A percentile compares a stretch with the other conserved stretches of the same genome.
Conservation (phyloP, 2,888 invertebrate genomes). For the Perithous albicinctus region DNA sequence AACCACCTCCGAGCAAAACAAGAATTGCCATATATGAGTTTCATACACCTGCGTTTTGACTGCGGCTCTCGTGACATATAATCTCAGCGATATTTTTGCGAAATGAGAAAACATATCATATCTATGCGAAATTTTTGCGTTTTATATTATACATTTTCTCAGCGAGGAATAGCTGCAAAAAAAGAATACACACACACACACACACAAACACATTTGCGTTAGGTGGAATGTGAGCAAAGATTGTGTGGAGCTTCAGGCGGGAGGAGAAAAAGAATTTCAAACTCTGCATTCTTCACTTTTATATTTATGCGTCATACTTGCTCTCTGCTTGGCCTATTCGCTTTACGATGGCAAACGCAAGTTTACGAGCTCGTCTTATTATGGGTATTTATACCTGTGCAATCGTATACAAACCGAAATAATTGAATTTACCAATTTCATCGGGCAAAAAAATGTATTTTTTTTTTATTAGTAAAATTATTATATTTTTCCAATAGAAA, state of each 20-base stretch:
- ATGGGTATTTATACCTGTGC: background rate
- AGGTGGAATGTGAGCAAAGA: conserved; percentile 16
- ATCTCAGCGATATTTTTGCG: background rate
- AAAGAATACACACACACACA: background rate
- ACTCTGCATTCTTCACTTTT: conserved; percentile 26
- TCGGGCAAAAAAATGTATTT: too few relatives aligned
- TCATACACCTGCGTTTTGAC: background rate
- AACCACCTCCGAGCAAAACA: background rate
- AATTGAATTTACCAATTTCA: too few relatives aligned
- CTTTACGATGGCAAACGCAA: conserved; percentile 6
- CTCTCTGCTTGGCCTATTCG: background rate
- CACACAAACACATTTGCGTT: background rate
- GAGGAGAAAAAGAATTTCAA: conserved; percentile 8
- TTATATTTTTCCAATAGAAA: too few relatives aligned
- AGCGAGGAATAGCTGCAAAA: too few relatives aligned
- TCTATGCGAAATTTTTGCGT: background rate
- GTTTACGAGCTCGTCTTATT: conserved; percentile 14
- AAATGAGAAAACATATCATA: background rate
- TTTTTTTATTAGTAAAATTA: too few relatives aligned
- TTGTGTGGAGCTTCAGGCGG: background rate
- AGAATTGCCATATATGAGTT: conserved; percentile 3
- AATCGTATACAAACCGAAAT: background rate
- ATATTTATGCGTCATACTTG: conserved; percentile 9
- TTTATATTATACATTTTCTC: background rate
- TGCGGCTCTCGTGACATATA: background rate